These are phyloP conservation scores for Haliclona indistincta DNA, from an alignment of 37 sponge, comb jelly and placozoan genomes.

Conservation along the genomic window DNA sequence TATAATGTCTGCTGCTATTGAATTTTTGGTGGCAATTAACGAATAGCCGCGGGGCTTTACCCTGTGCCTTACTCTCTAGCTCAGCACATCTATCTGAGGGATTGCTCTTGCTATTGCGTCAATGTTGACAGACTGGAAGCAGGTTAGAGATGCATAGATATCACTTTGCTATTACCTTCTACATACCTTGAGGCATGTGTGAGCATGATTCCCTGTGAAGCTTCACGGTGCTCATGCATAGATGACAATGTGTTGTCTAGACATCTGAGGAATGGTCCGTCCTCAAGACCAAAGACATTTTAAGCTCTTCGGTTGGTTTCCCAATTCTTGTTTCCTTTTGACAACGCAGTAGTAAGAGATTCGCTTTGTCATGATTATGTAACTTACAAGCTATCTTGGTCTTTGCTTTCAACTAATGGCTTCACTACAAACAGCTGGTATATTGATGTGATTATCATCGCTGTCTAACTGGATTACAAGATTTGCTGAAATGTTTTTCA, in stretches of 20 bases:
- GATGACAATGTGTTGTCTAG: not conserved
- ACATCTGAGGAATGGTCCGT: too few species aligned
- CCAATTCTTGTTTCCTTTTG: not conserved
- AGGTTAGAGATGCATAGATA: not conserved
- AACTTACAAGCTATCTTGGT: not conserved
- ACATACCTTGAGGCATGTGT: not conserved
- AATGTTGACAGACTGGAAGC: too few species aligned
- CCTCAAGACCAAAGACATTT: not conserved
- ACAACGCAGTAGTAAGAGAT: not conserved
- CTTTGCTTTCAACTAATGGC: not conserved
- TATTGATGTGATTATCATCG: not conserved
- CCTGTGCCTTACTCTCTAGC: too few species aligned
- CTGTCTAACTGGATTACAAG: too few species aligned
- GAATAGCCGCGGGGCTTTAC: too few species aligned
- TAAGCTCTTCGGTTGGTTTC: not conserved
- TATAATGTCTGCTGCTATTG: too few species aligned
- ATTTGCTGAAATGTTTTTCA: too few species aligned
- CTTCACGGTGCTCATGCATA: not conserved
- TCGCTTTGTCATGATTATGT: too few species aligned
- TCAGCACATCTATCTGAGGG: too few species aligned
- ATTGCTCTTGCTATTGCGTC: too few species aligned
- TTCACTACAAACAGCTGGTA: not conserved
- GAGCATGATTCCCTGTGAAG: not conserved
- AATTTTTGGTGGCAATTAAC: too few species aligned
- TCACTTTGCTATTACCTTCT: not conserved